These are phyloP conservation scores for Pseudanteris insignis DNA, from an alignment of 2,888 invertebrate genomes.

Conservation along the genomic window DNA sequence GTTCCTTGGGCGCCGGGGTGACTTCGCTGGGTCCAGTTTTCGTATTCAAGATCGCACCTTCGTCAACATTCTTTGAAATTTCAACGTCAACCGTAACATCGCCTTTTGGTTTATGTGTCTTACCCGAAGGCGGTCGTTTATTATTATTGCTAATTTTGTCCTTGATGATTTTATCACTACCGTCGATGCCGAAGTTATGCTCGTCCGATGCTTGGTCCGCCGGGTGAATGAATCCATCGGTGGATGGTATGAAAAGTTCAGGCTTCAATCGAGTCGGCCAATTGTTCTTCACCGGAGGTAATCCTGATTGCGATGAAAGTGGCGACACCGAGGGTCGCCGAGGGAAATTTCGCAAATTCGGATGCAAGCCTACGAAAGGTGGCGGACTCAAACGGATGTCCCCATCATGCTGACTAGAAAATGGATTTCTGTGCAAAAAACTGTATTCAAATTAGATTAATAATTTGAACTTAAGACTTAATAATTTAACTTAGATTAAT, in stretches of 20 bases:
- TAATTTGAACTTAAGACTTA: no score
- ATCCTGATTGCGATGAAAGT: slow-evolving; percentile 47
- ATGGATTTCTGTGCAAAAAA: slow-evolving; percentile 29
- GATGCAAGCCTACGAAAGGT: slow-evolving; percentile 53
- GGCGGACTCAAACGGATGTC: slow-evolving; percentile 54
- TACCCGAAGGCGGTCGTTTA: slow-evolving; percentile 29
- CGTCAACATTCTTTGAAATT: slow-evolving; percentile 46
- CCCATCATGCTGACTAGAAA: slow-evolving; percentile 50
- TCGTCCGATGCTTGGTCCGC: background rate
- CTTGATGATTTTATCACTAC: background rate
- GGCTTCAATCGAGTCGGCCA: slow-evolving; percentile 59
- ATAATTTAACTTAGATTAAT: no score
- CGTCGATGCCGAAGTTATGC: background rate
- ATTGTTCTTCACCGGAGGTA: slow-evolving; percentile 47
- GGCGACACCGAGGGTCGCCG: slow-evolving; percentile 48
- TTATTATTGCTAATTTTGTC: slow-evolving; percentile 16
- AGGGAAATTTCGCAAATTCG: slow-evolving; percentile 56
- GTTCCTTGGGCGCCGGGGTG: slow-evolving; percentile 63
- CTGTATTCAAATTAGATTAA: background rate
- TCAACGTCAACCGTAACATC: background rate
- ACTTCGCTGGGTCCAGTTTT: slow-evolving; percentile 55
- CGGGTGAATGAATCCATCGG: slow-evolving; percentile 5
- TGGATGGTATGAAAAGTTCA: slow-evolving; percentile 40
- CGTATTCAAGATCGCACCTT: slow-evolving; percentile 53
- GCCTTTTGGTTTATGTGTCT: background rate